Base-by-base conservation (phyloP, 2,113 vertebrate genomes). In the Ardeotis arabs region DNA sequence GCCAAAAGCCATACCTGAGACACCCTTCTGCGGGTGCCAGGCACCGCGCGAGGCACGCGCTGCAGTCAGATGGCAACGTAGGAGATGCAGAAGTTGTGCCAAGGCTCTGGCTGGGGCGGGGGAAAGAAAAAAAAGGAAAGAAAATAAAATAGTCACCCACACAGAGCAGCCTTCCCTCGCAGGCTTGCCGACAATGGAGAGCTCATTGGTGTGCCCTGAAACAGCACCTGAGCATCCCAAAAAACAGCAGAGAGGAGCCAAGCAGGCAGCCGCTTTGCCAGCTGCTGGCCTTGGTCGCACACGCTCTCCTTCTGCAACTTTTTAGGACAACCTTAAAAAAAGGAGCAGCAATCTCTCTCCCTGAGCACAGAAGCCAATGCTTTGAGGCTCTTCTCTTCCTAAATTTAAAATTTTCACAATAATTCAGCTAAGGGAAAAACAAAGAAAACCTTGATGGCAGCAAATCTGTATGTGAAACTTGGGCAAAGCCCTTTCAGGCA, bases 21-120 rank as follows among this genome's bases (percentile, higher is more conserved):
- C 6, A 2, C 45, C 41, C 76, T 82, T 6, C 25, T 2, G n/a
- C 1, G 1, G 41, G 79, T 33, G 75, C 90, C 82, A 67, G 63
- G 16, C 39, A 2, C 67, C 2, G 3, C 10, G 3, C 37, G 6
- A 80, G 67, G 82, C 16, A 19, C 2, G 1, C 15, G 33, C 82
- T 52, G 52, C 93, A 1, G 6, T 92, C 95, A 96, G 96, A 87
- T 94, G 88, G 94, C 39, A 64, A 94, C 2, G 73, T n/a, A 93
- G 90, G 96, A 95, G 92, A 96, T 31, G 29, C 85, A 93, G 6
- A 41, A 89, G 35, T 53, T 49, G 73, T 95, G 93, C 92, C 86
- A 93, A 89, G 69, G 86, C 80, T 72, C 88, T 77, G 82, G 14
- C 83, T 88, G 80, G 88, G 81, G 63, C 2, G 37, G 53, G 67